These are phyloP conservation scores for Luffia ferchaultella DNA, from an alignment of 2,888 invertebrate species.

Conservation along the genomic window DNA sequence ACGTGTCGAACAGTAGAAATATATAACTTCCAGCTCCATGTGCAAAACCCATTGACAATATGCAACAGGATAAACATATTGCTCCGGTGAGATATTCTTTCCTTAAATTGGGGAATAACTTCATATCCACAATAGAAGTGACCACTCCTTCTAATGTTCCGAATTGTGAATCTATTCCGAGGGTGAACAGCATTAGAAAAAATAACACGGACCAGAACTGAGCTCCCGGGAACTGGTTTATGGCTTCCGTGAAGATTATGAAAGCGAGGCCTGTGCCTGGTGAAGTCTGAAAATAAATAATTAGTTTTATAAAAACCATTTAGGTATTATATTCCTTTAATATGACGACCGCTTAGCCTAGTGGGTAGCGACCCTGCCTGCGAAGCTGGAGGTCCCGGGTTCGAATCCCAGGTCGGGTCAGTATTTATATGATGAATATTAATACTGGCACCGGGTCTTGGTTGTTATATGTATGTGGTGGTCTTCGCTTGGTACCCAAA, in stretches of 20 bases:
- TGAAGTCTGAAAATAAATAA: slow-evolving; percentile 80
- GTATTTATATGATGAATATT: too few species aligned
- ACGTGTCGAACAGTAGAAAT: slow-evolving; percentile 92
- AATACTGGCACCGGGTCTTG: too few species aligned
- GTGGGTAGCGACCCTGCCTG: too few species aligned
- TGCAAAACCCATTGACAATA: slow-evolving; percentile 89
- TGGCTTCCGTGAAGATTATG: slow-evolving; percentile 97
- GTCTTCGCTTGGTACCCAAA: too few species aligned
- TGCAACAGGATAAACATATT: slow-evolving; percentile 82
- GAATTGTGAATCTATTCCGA: slow-evolving; percentile 97
- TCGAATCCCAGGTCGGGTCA: too few species aligned
- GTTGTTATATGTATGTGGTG: too few species aligned
- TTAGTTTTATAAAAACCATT: too few species aligned
- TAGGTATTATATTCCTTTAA: too few species aligned
- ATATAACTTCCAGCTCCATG: slow-evolving; percentile 94
- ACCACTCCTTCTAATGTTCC: slow-evolving; percentile 96
- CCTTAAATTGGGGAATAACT: slow-evolving; percentile 88
- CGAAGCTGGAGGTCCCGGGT: too few species aligned
- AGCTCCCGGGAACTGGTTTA: slow-evolving; percentile 96
- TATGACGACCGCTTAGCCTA: too few species aligned
- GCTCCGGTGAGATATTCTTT: slow-evolving; percentile 88
- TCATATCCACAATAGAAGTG: slow-evolving; percentile 95
- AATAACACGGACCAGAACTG: slow-evolving; percentile 96
- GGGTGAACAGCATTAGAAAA: slow-evolving; percentile 95
- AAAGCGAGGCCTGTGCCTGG: slow-evolving; percentile 96